These are phyloP conservation scores for Chrysolina oricalcia DNA, from an alignment of 2,888 invertebrate species.

Conservation along the genomic window DNA sequence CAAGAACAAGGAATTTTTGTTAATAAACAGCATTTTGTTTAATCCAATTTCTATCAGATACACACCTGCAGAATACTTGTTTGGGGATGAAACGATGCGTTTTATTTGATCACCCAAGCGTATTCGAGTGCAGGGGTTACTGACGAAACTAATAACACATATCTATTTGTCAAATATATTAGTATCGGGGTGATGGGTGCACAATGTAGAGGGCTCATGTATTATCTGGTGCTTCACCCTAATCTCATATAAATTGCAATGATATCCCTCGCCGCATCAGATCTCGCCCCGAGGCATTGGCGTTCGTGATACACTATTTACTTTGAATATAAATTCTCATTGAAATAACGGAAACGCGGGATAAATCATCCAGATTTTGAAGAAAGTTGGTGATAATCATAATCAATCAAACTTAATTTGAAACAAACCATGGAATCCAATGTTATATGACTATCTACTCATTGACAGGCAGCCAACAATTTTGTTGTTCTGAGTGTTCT, in stretches of 20 bases:
- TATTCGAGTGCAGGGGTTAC: constrained; percentile 49
- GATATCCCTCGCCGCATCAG: constrained; percentile 65
- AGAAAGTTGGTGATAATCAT: too few relatives aligned
- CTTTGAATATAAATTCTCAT: too few relatives aligned
- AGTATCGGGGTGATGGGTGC: constrained; percentile 64
- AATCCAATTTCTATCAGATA: constrained; percentile 9
- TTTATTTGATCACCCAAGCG: constrained; percentile 50
- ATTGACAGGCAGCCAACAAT: too few relatives aligned
- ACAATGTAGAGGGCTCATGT: constrained; percentile 65
- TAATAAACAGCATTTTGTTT: background rate
- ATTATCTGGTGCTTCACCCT: constrained; percentile 69
- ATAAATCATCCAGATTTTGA: too few relatives aligned
- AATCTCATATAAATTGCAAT: constrained; percentile 70
- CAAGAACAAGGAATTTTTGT: background rate
- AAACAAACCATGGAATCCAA: too few relatives aligned
- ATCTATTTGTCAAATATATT: constrained; percentile 70
- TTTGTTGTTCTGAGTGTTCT: too few relatives aligned
- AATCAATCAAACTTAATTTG: too few relatives aligned
- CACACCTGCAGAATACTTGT: constrained; percentile 42
- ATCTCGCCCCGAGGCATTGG: constrained; percentile 30
- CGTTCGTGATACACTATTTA: constrained; percentile 11
- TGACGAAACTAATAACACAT: constrained; percentile 65
- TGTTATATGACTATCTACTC: too few relatives aligned
- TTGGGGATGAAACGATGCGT: constrained; percentile 49
- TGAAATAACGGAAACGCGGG: too few relatives aligned